Evolutionary conservation across 1,140 invertebrate genomes (phyloP).

Genomic region (Apis florea): DNA sequence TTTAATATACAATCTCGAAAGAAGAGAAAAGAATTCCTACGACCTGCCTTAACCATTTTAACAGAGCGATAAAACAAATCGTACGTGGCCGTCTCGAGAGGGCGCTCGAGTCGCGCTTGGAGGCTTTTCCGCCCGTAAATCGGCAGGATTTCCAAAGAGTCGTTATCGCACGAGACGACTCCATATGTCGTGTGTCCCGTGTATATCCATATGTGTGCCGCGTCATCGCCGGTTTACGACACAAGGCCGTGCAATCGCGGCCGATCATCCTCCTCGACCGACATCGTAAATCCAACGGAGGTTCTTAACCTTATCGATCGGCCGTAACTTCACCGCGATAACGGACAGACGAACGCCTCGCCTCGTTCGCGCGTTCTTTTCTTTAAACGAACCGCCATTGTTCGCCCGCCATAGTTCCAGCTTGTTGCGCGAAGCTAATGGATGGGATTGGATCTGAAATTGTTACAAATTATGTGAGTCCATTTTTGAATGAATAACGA

Average conservation of each 20-base stretch:
- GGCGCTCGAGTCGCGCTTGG: background rate
- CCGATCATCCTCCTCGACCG: conserved; percentile 76
- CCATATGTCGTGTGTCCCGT: conserved; percentile 42
- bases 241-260: conserved; percentile 79
- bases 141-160: conserved; percentile 22
- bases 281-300: conserved; percentile 76
- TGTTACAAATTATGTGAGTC: too few relatives aligned
- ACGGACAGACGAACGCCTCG: conserved; percentile 50
- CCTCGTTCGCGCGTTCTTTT: conserved; percentile 41
- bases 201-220: conserved; percentile 60
- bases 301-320: conserved; percentile 79
- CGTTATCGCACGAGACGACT: conserved; percentile 12
- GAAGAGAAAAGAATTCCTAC: background rate
- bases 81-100: too few relatives aligned
- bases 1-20: background rate
- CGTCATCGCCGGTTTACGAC: conserved; percentile 77
- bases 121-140: conserved; percentile 10
- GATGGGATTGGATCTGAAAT: too few relatives aligned
- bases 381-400: background rate
- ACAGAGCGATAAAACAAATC: too few relatives aligned
- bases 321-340: conserved; percentile 58
- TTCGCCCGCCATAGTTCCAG: conserved; percentile 1
- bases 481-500: too few relatives aligned
- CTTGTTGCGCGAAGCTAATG: background rate
- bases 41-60: accelerated